Conservation (phyloP, 2,797 vertebrate genomes). For the Echiichthys vipera region DNA sequence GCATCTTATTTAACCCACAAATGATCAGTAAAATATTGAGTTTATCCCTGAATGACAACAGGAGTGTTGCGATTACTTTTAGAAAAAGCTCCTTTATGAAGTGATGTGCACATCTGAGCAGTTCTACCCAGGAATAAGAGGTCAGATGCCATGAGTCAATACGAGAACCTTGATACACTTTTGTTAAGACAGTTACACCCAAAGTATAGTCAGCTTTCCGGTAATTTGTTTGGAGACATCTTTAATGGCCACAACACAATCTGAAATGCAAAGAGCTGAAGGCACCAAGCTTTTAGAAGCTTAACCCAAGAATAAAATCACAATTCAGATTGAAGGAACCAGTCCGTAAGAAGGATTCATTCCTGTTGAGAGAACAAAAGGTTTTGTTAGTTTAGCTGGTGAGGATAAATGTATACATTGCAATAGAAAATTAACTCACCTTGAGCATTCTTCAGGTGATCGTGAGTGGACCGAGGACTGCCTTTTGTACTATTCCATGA, state of each 20-base stretch:
- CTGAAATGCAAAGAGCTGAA: constrained; percentile 13
- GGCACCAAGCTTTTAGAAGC: constrained; percentile 3
- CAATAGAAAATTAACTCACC: not conserved
- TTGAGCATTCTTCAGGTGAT: not conserved
- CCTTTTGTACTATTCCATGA: constrained; percentile 34
- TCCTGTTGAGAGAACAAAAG: constrained; percentile 7
- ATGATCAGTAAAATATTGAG: too few species aligned
- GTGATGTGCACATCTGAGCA: too few species aligned
- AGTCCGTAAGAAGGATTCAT: not conserved
- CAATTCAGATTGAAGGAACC: not conserved
- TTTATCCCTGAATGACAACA: too few species aligned
- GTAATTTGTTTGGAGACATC: not conserved
- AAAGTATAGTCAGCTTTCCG: not conserved
- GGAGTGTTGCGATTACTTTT: too few species aligned
- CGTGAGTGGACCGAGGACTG: constrained; percentile 73
- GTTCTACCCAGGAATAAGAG: too few species aligned
- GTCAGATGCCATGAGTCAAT: too few species aligned
- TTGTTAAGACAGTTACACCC: not conserved
- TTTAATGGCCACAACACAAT: constrained; percentile 45
- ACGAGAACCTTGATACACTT: not conserved
- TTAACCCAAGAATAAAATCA: constrained; percentile 41
- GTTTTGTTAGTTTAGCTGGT: too few species aligned
- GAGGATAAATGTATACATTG: not conserved
- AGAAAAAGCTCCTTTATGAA: too few species aligned
- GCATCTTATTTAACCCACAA: too few species aligned